A percentile compares a stretch with the other conserved stretches of the same genome.
phyloP scores from a whole-genome alignment of 1,140 invertebrate genomes.

The Contarinia nasturtii region DNA sequence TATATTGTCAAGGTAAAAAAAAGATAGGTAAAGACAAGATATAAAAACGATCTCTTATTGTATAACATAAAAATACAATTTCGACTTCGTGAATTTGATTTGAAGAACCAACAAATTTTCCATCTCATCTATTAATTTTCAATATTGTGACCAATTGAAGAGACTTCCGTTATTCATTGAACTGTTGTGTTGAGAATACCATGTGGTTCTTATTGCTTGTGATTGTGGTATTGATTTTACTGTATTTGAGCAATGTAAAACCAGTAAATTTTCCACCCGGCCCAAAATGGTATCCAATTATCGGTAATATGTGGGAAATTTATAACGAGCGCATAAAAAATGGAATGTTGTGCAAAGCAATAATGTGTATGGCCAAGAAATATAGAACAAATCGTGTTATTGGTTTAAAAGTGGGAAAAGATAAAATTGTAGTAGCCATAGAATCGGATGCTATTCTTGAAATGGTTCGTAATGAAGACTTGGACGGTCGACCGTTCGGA shows the following conservation, averaged over 20 bases:
- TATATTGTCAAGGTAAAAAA: no score
- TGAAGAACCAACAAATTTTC: no score
- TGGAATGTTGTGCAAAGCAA: conserved; percentile 44
- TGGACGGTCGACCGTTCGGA: conserved; percentile 54
- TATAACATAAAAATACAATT: no score
- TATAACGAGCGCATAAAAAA: conserved; percentile 35
- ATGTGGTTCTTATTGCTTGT: not conserved
- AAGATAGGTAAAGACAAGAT: no score
- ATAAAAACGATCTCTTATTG: no score
- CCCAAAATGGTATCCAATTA: conserved; percentile 52
- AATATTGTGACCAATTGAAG: no score
- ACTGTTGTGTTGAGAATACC: no score
- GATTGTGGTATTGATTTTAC: not conserved
- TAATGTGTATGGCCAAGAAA: conserved; percentile 32
- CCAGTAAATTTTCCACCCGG: conserved; percentile 61
- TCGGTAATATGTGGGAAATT: conserved; percentile 45
- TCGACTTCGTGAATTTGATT: no score
- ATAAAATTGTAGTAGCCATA: conserved; percentile 49
- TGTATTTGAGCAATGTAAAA: conserved; percentile 44
- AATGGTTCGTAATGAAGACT: conserved; percentile 52
- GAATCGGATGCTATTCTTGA: conserved; percentile 46
- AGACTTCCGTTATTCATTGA: no score
- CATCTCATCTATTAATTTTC: no score
- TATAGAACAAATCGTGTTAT: conserved; percentile 35
- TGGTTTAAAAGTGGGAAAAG: conserved; percentile 58